Evolutionary conservation across 2,113 vertebrate species (phyloP).

Genomic region (Sinocyclocheilus grahami): DNA sequence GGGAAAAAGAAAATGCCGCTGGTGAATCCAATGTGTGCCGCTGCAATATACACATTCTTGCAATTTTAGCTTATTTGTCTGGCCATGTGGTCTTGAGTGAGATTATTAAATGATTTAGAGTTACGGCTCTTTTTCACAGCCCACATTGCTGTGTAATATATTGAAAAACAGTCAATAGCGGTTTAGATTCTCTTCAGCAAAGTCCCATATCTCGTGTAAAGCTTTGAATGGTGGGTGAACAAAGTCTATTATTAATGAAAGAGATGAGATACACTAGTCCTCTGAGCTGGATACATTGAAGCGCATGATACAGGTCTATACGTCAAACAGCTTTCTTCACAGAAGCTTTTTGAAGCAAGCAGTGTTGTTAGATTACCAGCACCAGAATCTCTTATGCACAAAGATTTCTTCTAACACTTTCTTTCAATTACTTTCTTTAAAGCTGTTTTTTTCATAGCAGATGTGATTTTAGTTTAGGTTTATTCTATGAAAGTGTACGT

Average conservation of each 20-base stretch:
- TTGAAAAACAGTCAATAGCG: conserved; percentile 27
- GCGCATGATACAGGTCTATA: conserved; percentile 22
- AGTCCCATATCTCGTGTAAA: conserved; percentile 17
- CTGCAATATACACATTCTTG: conserved; percentile 1
- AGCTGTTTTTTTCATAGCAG: background rate
- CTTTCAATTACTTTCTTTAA: background rate
- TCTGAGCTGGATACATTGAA: conserved; percentile 24
- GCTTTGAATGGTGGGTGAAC: conserved; percentile 30
- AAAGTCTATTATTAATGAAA: conserved; percentile 38
- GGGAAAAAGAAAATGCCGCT: background rate
- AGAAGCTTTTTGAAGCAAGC: conserved; percentile 30
- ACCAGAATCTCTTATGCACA: background rate
- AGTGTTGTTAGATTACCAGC: background rate
- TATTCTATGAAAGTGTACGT: background rate
- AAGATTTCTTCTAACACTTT: background rate
- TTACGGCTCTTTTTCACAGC: background rate
- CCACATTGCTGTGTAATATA: background rate
- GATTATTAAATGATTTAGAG: conserved; percentile 8
- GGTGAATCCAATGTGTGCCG: conserved; percentile 15
- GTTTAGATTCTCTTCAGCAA: conserved; percentile 30
- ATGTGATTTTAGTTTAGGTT: background rate
- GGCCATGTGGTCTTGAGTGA: background rate
- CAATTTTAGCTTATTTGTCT: background rate
- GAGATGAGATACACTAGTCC: conserved; percentile 1
- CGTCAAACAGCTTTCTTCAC: background rate